Evolutionary conservation across 2,888 invertebrate genomes (phyloP).

Genomic region (Tachina lurida): DNA sequence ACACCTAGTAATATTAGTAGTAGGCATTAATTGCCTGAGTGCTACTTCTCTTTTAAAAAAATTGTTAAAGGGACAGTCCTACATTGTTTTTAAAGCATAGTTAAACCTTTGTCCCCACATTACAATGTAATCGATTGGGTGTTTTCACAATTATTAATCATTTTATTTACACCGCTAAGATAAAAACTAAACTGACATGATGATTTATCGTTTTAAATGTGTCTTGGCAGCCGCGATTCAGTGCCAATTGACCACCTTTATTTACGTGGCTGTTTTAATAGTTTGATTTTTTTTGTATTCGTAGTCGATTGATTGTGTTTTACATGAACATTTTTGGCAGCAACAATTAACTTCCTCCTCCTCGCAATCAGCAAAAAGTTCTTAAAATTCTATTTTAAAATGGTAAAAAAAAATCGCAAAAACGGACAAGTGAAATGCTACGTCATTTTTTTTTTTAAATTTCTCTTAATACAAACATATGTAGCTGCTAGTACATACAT

Average conservation of each 20-base stretch:
- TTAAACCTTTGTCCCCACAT: neutral
- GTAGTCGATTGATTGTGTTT: conserved; percentile 15
- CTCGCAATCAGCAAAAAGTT: conserved; percentile 19
- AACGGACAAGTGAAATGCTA: conserved; percentile 36
- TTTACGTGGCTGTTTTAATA: conserved; percentile 19
- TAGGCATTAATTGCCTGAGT: too few species aligned
- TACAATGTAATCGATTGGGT: neutral
- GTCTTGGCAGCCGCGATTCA: conserved; percentile 53
- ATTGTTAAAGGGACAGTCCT: neutral
- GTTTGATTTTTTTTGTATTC: conserved; percentile 1
- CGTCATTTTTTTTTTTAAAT: conserved; percentile 55
- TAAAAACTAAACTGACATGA: conserved; percentile 55
- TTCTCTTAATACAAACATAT: neutral
- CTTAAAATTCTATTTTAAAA: conserved; percentile 10
- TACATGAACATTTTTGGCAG: conserved; percentile 56
- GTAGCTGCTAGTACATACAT: too few species aligned
- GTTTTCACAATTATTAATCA: conserved; percentile 51
- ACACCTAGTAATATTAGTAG: too few species aligned
- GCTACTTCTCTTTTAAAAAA: too few species aligned
- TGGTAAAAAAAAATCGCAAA: neutral
- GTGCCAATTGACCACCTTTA: conserved; percentile 63
- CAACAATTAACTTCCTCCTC: conserved; percentile 54
- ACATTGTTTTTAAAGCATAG: neutral
- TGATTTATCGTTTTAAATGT: conserved; percentile 58
- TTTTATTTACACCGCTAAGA: conserved; percentile 30